A percentile compares a stretch with the other conserved stretches of the same genome.
phyloP scores from a whole-genome alignment of 2,113 vertebrate species.

The Platycercus adscitus region DNA sequence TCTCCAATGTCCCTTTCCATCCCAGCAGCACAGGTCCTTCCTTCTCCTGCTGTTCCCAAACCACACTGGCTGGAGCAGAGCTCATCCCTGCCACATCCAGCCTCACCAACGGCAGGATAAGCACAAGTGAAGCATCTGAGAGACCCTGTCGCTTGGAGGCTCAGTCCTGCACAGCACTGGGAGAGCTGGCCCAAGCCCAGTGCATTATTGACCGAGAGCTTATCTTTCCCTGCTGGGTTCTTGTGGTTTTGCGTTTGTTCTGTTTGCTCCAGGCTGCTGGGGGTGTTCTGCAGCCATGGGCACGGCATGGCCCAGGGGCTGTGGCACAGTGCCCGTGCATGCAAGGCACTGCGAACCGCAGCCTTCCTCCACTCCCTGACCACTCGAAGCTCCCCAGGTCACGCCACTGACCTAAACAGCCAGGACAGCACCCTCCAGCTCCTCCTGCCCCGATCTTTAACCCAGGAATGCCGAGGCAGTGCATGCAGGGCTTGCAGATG shows the following conservation, averaged over 20 bases:
- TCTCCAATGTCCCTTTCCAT: background rate
- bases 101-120: background rate
- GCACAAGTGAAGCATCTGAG: background rate
- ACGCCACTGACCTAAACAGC: rapidly evolving
- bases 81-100: background rate
- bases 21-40: background rate
- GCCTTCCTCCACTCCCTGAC: background rate
- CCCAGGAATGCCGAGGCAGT: background rate
- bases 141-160: background rate
- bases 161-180: background rate
- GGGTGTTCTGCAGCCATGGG: background rate
- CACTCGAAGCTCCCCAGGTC: background rate
- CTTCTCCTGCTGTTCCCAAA: background rate
- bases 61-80: background rate
- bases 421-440: background rate
- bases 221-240: background rate
- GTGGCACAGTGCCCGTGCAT: rapidly evolving
- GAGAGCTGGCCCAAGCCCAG: background rate
- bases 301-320: background rate
- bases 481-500: background rate
- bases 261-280: background rate
- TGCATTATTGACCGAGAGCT: background rate
- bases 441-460: background rate
- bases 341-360: background rate
- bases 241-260: background rate